Evolutionary conservation across 2,113 vertebrate genomes (phyloP).

Genomic region (Podiceps cristatus): DNA sequence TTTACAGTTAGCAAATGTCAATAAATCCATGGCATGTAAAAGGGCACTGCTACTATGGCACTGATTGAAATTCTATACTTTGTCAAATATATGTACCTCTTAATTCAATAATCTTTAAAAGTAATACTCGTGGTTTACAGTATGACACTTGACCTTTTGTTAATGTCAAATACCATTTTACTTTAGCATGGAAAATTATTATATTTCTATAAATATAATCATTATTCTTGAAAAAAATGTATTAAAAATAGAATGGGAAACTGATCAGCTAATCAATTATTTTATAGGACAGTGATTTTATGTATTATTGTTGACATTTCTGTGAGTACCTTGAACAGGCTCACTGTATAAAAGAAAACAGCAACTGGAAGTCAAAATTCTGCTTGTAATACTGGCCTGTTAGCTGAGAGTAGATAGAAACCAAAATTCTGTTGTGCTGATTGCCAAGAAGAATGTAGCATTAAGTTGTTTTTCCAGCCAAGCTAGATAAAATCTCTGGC

Average conservation of each 20-base stretch:
- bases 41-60: conserved; percentile 71
- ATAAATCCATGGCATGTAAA: conserved; percentile 77
- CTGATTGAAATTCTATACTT: conserved; percentile 78
- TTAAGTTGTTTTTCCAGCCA: conserved; percentile 47
- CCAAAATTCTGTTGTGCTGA: not conserved
- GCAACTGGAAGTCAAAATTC: not conserved
- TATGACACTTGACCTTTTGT: conserved; percentile 79
- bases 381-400: not conserved
- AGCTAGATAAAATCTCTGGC: conserved; percentile 38
- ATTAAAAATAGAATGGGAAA: conserved; percentile 59
- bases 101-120: conserved; percentile 81
- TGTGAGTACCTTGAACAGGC: not conserved
- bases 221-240: conserved; percentile 74
- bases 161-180: conserved; percentile 80
- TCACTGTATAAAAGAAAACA: not conserved
- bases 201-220: conserved; percentile 77
- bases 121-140: conserved; percentile 76
- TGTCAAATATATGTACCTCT: conserved; percentile 80
- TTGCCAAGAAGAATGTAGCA: conserved; percentile 43
- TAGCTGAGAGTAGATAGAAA: not conserved
- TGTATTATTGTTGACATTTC: conserved; percentile 44
- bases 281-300: conserved; percentile 30
- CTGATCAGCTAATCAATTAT: conserved; percentile 48
- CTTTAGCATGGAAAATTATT: conserved; percentile 72
- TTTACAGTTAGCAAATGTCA: conserved; percentile 74